Evolutionary conservation across 2,113 vertebrate genomes (phyloP).

Genomic region (Daubentonia madagascariensis): DNA sequence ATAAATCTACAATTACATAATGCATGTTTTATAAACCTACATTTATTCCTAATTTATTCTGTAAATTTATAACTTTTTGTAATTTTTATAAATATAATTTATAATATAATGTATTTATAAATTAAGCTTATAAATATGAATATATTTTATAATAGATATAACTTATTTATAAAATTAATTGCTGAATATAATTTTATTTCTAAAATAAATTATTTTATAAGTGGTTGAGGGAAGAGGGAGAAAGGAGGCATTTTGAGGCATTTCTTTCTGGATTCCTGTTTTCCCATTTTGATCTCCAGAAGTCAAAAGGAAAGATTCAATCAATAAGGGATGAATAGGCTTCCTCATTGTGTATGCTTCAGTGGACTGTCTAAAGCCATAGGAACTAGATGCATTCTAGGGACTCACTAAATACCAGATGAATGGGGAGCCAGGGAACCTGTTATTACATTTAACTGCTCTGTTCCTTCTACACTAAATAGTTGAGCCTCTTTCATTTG

Average conservation of each 20-base stretch:
- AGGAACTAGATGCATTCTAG: background rate
- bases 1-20: background rate
- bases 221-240: background rate
- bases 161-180: background rate
- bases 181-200: background rate
- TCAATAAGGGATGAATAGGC: background rate
- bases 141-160: background rate
- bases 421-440: background rate
- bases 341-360: constrained; percentile 2
- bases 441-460: background rate
- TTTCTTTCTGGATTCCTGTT: background rate
- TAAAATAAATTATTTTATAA: constrained; percentile 8
- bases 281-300: constrained; percentile 37
- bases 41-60: background rate
- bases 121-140: constrained; percentile 1
- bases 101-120: background rate
- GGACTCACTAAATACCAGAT: background rate
- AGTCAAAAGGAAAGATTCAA: background rate
- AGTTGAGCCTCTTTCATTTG: background rate
- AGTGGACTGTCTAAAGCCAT: background rate
- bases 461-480: background rate
- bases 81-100: constrained; percentile 14
- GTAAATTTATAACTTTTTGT: background rate
- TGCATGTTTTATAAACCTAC: background rate
- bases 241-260: background rate